These are phyloP conservation scores for Piprites chloris DNA, from an alignment of 2,113 vertebrate genomes.

Conservation along the genomic window DNA sequence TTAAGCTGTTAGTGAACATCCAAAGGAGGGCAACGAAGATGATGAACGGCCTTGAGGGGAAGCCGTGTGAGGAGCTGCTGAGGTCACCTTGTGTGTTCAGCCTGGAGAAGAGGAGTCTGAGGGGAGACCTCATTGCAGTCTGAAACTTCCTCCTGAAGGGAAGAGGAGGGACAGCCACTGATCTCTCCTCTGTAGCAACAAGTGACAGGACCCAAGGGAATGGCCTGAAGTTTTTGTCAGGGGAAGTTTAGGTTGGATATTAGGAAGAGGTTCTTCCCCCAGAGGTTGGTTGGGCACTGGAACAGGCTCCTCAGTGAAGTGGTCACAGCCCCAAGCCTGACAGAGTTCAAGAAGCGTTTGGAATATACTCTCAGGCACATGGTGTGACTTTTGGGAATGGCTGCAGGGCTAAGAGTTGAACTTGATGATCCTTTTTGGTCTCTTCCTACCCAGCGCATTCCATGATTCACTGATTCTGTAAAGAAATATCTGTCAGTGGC, in stretches of 20 bases:
- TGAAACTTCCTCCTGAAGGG: too few relatives aligned
- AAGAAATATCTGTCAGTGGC: accelerated
- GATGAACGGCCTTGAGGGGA: too few relatives aligned
- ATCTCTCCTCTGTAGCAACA: not conserved
- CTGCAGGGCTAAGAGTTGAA: not conserved
- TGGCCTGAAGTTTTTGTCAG: not conserved
- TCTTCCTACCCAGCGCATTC: not conserved
- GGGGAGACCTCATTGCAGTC: too few relatives aligned
- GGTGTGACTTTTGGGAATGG: not conserved
- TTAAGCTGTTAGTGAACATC: too few relatives aligned
- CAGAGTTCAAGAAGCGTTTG: not conserved
- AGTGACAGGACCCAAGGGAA: not conserved
- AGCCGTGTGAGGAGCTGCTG: too few relatives aligned
- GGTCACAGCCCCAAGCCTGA: not conserved
- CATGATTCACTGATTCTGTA: not conserved
- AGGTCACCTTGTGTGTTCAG: too few relatives aligned
- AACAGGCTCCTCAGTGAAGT: not conserved
- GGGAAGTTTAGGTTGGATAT: not conserved
- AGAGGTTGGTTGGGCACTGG: not conserved
- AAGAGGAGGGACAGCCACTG: too few relatives aligned
- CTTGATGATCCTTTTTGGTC: not conserved
- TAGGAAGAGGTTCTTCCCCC: not conserved
- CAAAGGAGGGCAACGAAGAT: too few relatives aligned
- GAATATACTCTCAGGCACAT: not conserved
- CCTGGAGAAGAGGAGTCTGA: too few relatives aligned